Conservation (phyloP, 2,113 vertebrate genomes). For the Mirounga angustirostris region DNA sequence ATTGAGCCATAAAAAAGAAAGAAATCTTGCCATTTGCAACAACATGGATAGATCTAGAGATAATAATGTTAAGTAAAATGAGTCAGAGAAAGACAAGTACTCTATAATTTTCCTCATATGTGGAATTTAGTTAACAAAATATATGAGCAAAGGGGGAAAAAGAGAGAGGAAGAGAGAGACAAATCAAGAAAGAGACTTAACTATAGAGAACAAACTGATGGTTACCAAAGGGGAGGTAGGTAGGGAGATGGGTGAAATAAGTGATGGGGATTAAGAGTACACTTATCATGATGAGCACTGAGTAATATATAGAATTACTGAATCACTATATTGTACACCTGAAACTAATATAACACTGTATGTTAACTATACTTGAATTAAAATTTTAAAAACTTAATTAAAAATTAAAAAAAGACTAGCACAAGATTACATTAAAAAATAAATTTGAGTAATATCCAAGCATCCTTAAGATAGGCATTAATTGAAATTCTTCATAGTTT, state of each 20-base stretch:
- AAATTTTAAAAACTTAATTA: neutral
- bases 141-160: neutral
- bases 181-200: neutral
- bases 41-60: neutral
- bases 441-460: neutral
- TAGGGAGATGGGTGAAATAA: neutral
- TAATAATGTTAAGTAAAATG: neutral
- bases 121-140: neutral
- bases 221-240: neutral
- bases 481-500: neutral
- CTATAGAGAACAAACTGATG: neutral
- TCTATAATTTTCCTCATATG: neutral
- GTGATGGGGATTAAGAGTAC: neutral
- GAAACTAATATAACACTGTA: neutral
- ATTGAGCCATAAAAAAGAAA: neutral
- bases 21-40: neutral
- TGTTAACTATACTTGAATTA: neutral
- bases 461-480: neutral
- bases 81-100: neutral
- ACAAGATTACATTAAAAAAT: neutral
- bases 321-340: neutral
- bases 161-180: neutral
- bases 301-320: neutral
- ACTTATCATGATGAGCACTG: neutral
- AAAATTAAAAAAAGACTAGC: neutral